Base-by-base conservation (phyloP, 1,140 invertebrate species). In the Bilobella aurantiaca region DNA sequence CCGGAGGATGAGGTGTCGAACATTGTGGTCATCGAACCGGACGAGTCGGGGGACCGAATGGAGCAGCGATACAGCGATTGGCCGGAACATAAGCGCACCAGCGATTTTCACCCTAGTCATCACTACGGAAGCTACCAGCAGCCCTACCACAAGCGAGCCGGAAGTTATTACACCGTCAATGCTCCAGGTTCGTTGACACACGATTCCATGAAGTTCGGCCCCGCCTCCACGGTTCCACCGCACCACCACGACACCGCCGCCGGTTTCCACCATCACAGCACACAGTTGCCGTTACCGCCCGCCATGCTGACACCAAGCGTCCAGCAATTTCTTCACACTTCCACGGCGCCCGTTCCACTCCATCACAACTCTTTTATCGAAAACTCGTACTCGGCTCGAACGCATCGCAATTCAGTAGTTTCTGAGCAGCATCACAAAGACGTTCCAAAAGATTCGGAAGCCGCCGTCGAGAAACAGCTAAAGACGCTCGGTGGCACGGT, bases 1-100 rank as follows among this genome's bases (percentile, higher is more conserved):
- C 71, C 71, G 14, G 69, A 70, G 56, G 71, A 73, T 49, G 71
- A 73, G 62, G 65, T 73, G 0, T 73, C 68, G 5, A 70, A 73
- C 49, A 14, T 73, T 5, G 67, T 73, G 8, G 59, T 73, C 18
- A 64, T 73, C 25, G 71, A 73, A 31, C 71, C 71, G n/a, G 65
- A 67, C 49, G 64, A 63, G 28, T 64, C 65, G 27, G 3, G 8
- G 27, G 8, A 8, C 2, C 14, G 49, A 5, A 23, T 53, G 49
- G 49, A 53, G 12, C 49, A 23, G 8, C 14, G 49, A 23, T 5
- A 5, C 49, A 53, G 8, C 34, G 34, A 42, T 8, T 23, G 49
- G 21, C 25, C 29, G 12, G n/a, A n/a, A n/a, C n/a, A n/a, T n/a
- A n/a, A n/a, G n/a, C n/a, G n/a, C n/a, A n/a, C n/a, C n/a, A n/a